Evolutionary conservation across 2,888 invertebrate species (phyloP).

Genomic region (Vannuccia rotundouncinata): DNA sequence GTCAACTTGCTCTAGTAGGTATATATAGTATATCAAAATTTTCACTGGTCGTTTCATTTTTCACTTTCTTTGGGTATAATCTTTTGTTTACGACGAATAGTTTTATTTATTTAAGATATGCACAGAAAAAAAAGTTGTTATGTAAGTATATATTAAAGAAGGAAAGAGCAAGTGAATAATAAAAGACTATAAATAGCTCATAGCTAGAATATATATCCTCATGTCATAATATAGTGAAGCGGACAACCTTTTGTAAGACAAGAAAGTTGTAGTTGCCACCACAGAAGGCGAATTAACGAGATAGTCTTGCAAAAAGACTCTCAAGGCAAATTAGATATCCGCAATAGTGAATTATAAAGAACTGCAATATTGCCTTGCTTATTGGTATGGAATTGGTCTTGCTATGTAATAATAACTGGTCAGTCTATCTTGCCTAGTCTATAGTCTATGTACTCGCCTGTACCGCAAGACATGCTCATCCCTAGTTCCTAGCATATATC

Average conservation of each 20-base stretch:
- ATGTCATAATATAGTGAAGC: background rate
- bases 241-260: background rate
- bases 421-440: background rate
- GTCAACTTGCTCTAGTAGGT: too few relatives aligned
- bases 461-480: background rate
- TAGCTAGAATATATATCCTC: background rate
- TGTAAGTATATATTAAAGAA: background rate
- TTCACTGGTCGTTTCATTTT: too few relatives aligned
- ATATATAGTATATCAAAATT: too few relatives aligned
- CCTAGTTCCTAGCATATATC: background rate
- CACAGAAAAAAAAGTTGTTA: background rate
- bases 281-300: background rate
- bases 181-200: background rate
- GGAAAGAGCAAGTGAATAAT: background rate
- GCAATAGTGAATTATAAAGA: background rate
- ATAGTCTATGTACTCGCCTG: background rate
- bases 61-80: too few relatives aligned
- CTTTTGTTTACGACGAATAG: too few relatives aligned
- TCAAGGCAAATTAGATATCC: background rate
- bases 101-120: too few relatives aligned
- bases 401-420: background rate
- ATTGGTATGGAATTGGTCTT: background rate
- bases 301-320: background rate
- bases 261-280: background rate
- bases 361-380: background rate